These are phyloP conservation scores for Monarcha castaneiventris DNA, from an alignment of 2,113 vertebrate species.

Conservation along the genomic window DNA sequence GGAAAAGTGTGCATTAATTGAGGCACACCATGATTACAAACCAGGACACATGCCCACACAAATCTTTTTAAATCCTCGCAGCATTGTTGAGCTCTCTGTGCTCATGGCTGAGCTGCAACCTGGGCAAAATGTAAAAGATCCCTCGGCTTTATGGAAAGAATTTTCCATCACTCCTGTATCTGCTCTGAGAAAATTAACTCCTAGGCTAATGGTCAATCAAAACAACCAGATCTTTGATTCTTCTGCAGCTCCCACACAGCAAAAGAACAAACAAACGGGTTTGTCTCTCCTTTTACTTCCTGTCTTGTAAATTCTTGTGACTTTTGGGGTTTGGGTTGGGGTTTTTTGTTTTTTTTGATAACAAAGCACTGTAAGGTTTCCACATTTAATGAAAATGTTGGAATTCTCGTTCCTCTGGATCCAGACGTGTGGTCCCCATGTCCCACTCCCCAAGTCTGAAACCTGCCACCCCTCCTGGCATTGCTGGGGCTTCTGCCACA, in stretches of 20 bases:
- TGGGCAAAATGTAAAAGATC: background rate
- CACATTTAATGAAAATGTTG: background rate
- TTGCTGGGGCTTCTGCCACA: background rate
- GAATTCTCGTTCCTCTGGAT: background rate
- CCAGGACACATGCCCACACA: background rate
- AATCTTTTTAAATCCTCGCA: background rate
- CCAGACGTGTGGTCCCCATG: fast-evolving
- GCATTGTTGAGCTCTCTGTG: fast-evolving
- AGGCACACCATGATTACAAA: background rate
- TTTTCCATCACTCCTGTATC: background rate
- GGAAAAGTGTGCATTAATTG: background rate
- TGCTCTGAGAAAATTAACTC: background rate
- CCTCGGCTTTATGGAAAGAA: background rate
- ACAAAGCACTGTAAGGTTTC: background rate
- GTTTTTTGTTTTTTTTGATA: background rate
- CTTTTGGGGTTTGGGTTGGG: no score
- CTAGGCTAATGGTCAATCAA: background rate
- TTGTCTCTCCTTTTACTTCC: background rate
- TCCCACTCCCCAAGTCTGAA: background rate
- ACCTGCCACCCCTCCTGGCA: background rate
- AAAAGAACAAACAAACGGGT: fast-evolving
- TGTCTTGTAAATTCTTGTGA: background rate
- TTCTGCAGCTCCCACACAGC: background rate
- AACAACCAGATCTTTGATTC: background rate
- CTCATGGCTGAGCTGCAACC: background rate